Conservation (phyloP, 2,797 vertebrate species). For the Dendrocincla tyrannina region DNA sequence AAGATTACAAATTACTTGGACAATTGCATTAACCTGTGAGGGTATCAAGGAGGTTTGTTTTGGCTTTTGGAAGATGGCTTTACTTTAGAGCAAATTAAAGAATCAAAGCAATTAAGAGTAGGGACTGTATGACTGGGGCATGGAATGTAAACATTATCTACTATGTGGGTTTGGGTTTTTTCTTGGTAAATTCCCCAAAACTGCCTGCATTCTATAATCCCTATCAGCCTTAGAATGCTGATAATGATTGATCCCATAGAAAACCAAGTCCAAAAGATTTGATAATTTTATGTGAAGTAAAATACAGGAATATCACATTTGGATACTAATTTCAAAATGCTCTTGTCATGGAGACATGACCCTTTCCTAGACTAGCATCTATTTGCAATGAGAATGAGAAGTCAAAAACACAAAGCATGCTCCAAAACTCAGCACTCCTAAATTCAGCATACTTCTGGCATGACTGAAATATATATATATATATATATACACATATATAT, state of each 20-base stretch:
- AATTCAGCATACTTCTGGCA: background rate
- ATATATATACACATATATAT: background rate
- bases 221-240: background rate
- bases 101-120: background rate
- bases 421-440: background rate
- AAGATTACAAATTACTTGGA: background rate
- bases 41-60: background rate
- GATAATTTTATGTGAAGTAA: background rate
- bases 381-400: background rate
- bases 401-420: background rate
- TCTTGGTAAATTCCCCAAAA: background rate
- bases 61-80: background rate
- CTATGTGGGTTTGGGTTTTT: background rate
- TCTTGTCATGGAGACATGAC: background rate
- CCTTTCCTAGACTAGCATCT: background rate
- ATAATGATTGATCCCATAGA: background rate
- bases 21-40: background rate
- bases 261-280: background rate
- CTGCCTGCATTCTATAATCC: background rate
- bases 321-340: background rate
- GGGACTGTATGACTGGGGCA: background rate
- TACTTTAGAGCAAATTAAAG: background rate
- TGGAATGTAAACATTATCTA: background rate
- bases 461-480: background rate
- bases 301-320: background rate